Conservation (phyloP, 2,113 vertebrate genomes). For the Thomomys bottae region DNA sequence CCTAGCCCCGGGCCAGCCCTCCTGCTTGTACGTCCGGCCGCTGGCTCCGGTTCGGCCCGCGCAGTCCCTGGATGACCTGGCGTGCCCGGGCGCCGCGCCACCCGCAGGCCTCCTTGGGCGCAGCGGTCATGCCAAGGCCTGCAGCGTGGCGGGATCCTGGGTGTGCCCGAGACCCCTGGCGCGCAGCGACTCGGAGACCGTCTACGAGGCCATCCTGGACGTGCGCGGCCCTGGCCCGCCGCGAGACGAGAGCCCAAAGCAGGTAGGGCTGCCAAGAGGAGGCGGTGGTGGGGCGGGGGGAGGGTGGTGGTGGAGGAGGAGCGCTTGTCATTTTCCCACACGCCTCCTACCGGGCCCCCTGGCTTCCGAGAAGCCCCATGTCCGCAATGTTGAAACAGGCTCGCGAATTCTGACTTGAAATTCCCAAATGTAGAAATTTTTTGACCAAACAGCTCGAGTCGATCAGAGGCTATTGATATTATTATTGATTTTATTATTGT, state of each 20-base stretch:
- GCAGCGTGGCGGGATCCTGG: slow-evolving; percentile 72
- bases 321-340: background rate
- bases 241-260: slow-evolving; percentile 56
- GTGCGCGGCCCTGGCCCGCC: background rate
- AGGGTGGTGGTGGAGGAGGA: rapidly evolving
- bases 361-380: too few relatives aligned
- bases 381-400: background rate
- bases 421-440: background rate
- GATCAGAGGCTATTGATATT: background rate
- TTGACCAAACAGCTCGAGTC: background rate
- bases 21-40: background rate
- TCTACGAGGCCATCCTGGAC: slow-evolving; percentile 88
- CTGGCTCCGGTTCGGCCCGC: slow-evolving; percentile 69
- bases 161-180: slow-evolving; percentile 45
- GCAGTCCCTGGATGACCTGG: slow-evolving; percentile 84
- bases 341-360: rapidly evolving
- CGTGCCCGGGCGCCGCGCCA: background rate
- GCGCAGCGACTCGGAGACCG: slow-evolving; percentile 84
- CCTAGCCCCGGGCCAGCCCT: slow-evolving; percentile 5
- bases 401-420: background rate
- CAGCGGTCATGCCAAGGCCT: slow-evolving; percentile 38
- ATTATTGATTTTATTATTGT: background rate
- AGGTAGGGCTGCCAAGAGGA: background rate
- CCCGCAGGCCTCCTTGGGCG: slow-evolving; percentile 5
- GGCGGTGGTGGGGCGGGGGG: background rate